Evolutionary conservation across 2,113 vertebrate genomes (phyloP), one percentile per base, ranked within the genome.

Genomic region (Sturnira hondurensis): DNA sequence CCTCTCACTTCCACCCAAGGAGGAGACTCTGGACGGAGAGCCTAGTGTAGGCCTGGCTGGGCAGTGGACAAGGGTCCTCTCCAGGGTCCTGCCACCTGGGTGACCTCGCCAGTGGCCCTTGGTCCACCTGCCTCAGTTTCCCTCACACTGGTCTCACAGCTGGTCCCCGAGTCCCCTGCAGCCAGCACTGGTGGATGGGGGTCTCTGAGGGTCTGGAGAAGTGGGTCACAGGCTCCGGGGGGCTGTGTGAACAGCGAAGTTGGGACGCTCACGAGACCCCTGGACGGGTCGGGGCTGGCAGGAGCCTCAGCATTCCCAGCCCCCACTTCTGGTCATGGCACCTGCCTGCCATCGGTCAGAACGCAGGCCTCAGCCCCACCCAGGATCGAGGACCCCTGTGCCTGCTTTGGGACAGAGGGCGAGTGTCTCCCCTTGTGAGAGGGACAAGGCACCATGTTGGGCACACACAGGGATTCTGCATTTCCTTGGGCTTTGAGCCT

Each of bases 361-460:
- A 3, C 0, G 38, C 33, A 1, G 43, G 38, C 6, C 14, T 22
- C 67, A 33, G 67, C 16, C n/a, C 36, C 84, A 3, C 41, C 36
- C 10, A 9, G 67, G 36, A 11, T 28, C 3, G 10, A 31, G 56
- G 45, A 31, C 2, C n/a, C 43, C 20, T 7, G 36, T 0, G 1
- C 16, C 13, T 1, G 0, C 20, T 38, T 12, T 16, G 6, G 36
- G n/a, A 20, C 28, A 5, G 26, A 84, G 33, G 12, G 4, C 2
- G 1, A 0, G 15, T 0, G 47, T 11, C 31, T 36, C 14, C 52
- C 6, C 7, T 2, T 31, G 22, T 5, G 14, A 0, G 5, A 7
- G 56, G 65, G 47, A 22, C 0, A 0, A 16, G 4, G 41, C 38
- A 0, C 8, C 47, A 3, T 0, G 0, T 3, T 15, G 14, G 65